A percentile compares a stretch with the other conserved stretches of the same genome.
Evolutionary conservation across 2,797 vertebrate genomes (phyloP).

Genomic region (Stomatorhinus walkeri): DNA sequence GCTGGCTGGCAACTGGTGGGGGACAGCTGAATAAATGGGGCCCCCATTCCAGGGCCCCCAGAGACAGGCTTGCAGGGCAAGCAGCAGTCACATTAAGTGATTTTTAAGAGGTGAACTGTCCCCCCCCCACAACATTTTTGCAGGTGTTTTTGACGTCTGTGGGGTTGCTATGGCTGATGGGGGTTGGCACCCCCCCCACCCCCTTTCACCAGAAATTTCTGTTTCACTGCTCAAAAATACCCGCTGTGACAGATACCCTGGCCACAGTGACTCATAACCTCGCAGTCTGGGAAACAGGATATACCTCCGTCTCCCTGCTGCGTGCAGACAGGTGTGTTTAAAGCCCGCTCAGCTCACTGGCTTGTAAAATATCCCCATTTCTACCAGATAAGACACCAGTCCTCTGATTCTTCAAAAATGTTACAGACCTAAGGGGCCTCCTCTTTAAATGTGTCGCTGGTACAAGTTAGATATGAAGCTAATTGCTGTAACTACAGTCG

Average conservation of each 20-base stretch:
- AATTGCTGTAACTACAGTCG: background rate
- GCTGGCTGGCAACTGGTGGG: constrained; percentile 14
- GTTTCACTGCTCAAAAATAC: background rate
- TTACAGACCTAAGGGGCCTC: background rate
- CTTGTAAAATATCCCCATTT: background rate
- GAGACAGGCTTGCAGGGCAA: background rate
- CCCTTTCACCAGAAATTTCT: background rate
- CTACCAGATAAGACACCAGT: background rate
- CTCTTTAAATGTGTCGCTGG: background rate
- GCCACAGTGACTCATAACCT: background rate
- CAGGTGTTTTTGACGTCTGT: background rate
- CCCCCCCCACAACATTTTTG: background rate
- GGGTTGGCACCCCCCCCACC: background rate
- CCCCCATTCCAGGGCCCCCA: background rate
- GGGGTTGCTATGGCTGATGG: background rate
- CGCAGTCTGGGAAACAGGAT: background rate
- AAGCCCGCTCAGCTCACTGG: background rate
- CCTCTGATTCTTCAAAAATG: background rate
- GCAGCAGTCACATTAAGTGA: background rate
- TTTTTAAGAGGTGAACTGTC: background rate
- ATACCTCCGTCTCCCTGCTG: background rate
- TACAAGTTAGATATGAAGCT: background rate
- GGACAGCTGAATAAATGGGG: constrained; percentile 20
- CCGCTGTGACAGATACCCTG: background rate
- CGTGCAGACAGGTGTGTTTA: background rate